Conservation (phyloP, 2,888 invertebrate species). For the Cybosia mesomella region DNA sequence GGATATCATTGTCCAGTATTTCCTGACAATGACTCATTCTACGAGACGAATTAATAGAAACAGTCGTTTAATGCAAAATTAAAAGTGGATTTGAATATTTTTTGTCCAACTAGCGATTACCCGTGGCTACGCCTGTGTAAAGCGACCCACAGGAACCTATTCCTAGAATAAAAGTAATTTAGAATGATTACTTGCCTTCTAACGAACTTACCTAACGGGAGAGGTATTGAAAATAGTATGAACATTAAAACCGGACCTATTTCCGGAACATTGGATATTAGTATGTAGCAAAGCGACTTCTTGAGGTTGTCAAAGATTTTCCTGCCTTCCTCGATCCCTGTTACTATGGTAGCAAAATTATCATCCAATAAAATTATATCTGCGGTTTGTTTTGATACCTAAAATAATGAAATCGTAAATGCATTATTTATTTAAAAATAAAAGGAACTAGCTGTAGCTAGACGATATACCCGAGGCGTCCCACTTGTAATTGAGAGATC, state of each 20-base stretch:
- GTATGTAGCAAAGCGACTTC: slow-evolving; percentile 94
- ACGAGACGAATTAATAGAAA: slow-evolving; percentile 1
- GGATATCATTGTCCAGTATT: background rate
- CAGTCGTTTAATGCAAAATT: background rate
- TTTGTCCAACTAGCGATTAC: background rate
- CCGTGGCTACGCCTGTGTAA: background rate
- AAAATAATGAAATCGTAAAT: slow-evolving; percentile 8
- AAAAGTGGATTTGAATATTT: background rate
- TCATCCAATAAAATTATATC: slow-evolving; percentile 96
- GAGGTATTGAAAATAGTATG: slow-evolving; percentile 91
- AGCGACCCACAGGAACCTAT: background rate
- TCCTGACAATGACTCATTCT: slow-evolving; percentile 7
- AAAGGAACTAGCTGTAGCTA: background rate
- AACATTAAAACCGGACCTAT: slow-evolving; percentile 93
- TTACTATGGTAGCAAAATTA: slow-evolving; percentile 95
- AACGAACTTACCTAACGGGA: slow-evolving; percentile 87
- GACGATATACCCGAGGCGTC: background rate
- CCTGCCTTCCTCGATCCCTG: slow-evolving; percentile 94
- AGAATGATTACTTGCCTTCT: no score
- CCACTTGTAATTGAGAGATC: background rate
- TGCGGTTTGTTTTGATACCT: slow-evolving; percentile 94
- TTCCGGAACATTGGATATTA: slow-evolving; percentile 94
- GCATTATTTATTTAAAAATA: background rate
- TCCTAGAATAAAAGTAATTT: background rate
- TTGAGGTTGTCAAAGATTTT: slow-evolving; percentile 95